Percentiles rank a stretch among this genome's conserved stretches.
Conservation (phyloP, 1,140 invertebrate species). For the Euwallacea similis region DNA sequence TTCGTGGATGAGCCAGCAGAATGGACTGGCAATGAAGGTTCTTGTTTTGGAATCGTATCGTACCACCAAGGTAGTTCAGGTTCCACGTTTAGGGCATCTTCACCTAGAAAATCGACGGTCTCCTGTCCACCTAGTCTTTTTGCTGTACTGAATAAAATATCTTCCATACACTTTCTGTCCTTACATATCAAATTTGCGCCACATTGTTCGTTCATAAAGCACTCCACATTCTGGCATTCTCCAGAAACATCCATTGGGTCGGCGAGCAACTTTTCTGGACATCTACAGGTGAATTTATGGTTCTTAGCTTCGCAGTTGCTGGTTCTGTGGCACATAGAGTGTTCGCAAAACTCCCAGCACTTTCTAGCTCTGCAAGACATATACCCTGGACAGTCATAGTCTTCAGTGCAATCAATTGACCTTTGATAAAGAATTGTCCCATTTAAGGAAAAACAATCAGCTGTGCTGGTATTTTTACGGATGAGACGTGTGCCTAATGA, state of each 20-base stretch:
- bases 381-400: slow-evolving; percentile 8
- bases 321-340: background rate
- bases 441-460: background rate
- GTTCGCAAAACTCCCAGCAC: slow-evolving; percentile 1
- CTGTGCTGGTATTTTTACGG: slow-evolving; percentile 5
- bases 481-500: background rate
- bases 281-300: background rate
- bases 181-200: background rate
- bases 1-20: no score
- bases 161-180: background rate
- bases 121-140: background rate
- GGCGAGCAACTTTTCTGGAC: background rate
- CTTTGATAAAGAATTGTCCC: background rate
- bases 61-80: slow-evolving; percentile 1
- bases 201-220: slow-evolving; percentile 5
- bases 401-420: background rate
- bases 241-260: slow-evolving; percentile 8
- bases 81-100: background rate
- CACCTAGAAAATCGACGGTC: background rate
- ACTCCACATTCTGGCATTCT: slow-evolving; percentile 6
- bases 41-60: background rate
- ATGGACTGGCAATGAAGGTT: background rate
- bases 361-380: slow-evolving; percentile 1
- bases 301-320: slow-evolving; percentile 4
- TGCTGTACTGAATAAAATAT: background rate